These are phyloP conservation scores for Drosophila arawakana DNA, from an alignment of 1,140 invertebrate genomes.

Conservation along the genomic window DNA sequence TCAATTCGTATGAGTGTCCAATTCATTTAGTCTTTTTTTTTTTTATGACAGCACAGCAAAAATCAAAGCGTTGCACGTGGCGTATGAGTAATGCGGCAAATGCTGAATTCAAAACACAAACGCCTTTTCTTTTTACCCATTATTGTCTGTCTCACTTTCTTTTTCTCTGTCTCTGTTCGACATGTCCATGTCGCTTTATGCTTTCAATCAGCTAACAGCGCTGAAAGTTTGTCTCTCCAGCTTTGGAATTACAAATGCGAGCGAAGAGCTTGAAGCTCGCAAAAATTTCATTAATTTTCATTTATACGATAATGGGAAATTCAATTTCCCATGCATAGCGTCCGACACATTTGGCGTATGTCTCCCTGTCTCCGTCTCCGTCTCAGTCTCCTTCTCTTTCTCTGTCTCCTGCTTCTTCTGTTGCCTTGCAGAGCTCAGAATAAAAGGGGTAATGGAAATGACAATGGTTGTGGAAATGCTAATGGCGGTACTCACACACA, in stretches of 20 bases:
- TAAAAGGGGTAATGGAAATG: slow-evolving; percentile 49
- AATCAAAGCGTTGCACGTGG: slow-evolving; percentile 58
- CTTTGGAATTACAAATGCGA: slow-evolving; percentile 45
- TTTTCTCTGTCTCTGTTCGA: not conserved
- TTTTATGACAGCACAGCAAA: slow-evolving; percentile 62
- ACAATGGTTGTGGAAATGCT: slow-evolving; percentile 62
- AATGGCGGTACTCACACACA: slow-evolving; percentile 62
- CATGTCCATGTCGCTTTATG: slow-evolving; percentile 37
- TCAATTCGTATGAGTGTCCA: slow-evolving; percentile 52
- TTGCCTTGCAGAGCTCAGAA: too few relatives aligned
- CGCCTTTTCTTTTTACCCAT: not conserved
- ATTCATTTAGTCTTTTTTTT: slow-evolving; percentile 51
- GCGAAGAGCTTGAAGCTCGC: slow-evolving; percentile 34
- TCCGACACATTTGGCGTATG: slow-evolving; percentile 42
- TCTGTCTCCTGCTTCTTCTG: not conserved
- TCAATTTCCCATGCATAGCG: slow-evolving; percentile 61
- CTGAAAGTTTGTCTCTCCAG: slow-evolving; percentile 29
- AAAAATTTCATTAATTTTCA: slow-evolving; percentile 68
- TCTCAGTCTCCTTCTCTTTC: not conserved
- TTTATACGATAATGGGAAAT: slow-evolving; percentile 71
- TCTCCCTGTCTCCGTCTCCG: not conserved
- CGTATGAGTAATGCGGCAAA: slow-evolving; percentile 65
- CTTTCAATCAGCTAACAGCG: slow-evolving; percentile 60
- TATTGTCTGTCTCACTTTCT: not conserved
- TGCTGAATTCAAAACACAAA: slow-evolving; percentile 45